Base-by-base conservation (phyloP, 1,140 invertebrate species). In the Macrobrachium rosenbergii region DNA sequence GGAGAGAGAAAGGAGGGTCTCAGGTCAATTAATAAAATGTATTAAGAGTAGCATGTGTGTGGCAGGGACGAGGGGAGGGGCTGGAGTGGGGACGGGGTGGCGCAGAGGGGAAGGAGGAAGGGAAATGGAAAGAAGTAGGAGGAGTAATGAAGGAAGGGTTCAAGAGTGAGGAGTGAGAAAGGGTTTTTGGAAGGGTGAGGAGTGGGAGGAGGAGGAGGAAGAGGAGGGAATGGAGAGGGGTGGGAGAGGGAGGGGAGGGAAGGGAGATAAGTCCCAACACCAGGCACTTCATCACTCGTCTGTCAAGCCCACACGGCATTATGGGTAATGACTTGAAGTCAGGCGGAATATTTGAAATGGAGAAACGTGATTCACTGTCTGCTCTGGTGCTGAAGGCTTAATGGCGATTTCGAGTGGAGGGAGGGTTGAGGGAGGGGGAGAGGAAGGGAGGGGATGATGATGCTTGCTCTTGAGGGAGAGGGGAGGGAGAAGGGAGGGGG, bases 261-360 rank as follows among this genome's bases (percentile, higher is more conserved):
- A 59, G 58, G 59, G 82, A n/a, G 58, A 28, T 37, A 45, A 2
- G 19, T 21, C 64, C 64, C 72, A 37, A 37, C 62, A 16, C 60
- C 64, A 59, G 78, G 78, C 85, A 81, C 67, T 82, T 64, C 72
- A 87, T 87, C 85, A 87, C 78, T 75, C 78, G 78, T 77, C 85
- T 87, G 85, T 87, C 85, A 87, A 59, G n/a, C 58, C 37, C 85
- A 87, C 79, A 58, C 85, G 73, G 79, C 85, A 87, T 87, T 87
- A 77, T 87, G 85, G 85, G 85, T 87, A 87, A 87, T 87, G 85
- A 82, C 78, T 81, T 76, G 67, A 82, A 79, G 85, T 88, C 81
- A 81, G 80, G 80, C 86, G 78, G 80, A 82, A 82, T 77, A 82
- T 88, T 88, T 88, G 86, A 88, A 88, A 88, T 83, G 86, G 81